Evolutionary conservation across 1,140 invertebrate genomes (phyloP), one percentile per base, ranked within the genome.

Genomic region (Drosophila prosaltans): DNA sequence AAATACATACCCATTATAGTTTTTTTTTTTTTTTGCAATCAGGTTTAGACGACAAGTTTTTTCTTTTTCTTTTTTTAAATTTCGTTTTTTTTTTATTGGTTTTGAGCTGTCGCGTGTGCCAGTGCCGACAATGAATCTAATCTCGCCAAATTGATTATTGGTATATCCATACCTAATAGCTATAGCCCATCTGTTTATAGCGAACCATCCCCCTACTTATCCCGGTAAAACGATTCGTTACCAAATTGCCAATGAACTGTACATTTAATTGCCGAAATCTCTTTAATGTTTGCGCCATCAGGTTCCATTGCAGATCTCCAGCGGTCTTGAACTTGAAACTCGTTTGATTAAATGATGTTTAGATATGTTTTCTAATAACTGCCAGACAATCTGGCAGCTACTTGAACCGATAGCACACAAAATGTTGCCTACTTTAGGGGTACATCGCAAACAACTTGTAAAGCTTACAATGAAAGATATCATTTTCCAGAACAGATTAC

Each of bases 1-100:
- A 26, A 57, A 82, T 82, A 83, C 78, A 89, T 78, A 84, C 78
- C 84, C 74, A 89, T 84, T 89, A 89, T 89, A 89, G 85, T 89
- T 84, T 80, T 51, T 45, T 45, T 45, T 45, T 24, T 16, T 51
- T 10, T 51, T 85, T 74, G 57, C 74, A 81, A 84, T 71, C 84
- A 89, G 85, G 84, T 90, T 90, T 90, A 70, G 72, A 85, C 45
- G 65, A 63, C 48, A 48, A 57, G 55, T 69, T 32, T 64, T 24
- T 51, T 51, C 21, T 51, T 51, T 51, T 26, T 81, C 81, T 90
- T 90, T 84, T 81, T 78, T 89, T 84, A 78, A 24, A 24, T 8
- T 16, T 43, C 16, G 2, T 51, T 51, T 48, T 51, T 51, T 48
- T 21, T 48, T 24, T 32, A 55, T 40, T 57, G 40, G 21, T 39